Evolutionary conservation across 2,888 invertebrate species (phyloP).

Genomic region (Dione juno): DNA sequence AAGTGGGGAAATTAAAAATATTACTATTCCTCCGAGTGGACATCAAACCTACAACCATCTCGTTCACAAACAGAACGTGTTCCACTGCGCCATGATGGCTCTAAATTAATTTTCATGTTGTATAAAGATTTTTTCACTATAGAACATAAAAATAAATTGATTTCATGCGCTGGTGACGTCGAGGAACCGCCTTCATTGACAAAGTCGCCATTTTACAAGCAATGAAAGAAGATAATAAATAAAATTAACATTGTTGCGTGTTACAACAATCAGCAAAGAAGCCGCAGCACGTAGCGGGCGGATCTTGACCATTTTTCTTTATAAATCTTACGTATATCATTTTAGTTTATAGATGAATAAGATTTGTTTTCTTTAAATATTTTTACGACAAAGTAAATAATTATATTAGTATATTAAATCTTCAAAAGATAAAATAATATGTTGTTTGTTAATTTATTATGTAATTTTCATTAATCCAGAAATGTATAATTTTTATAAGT

Average conservation of each 20-base stretch:
- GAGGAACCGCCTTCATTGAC: constrained; percentile 61
- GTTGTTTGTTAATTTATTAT: not conserved
- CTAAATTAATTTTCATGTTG: not conserved
- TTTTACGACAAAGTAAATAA: not conserved
- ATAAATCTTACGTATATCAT: constrained; percentile 5
- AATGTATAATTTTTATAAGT: not conserved
- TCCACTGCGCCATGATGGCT: too few relatives aligned
- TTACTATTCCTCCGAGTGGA: too few relatives aligned
- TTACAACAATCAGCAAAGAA: constrained; percentile 60
- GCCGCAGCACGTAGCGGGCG: constrained; percentile 50
- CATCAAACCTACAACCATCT: too few relatives aligned
- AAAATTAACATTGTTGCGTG: constrained; percentile 70
- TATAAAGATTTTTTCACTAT: not conserved
- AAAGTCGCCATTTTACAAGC: constrained; percentile 69
- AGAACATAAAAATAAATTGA: constrained; percentile 57
- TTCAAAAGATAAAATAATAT: too few relatives aligned
- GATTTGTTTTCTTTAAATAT: not conserved
- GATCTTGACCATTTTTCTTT: constrained; percentile 33
- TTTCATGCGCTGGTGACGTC: constrained; percentile 59
- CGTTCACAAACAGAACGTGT: too few relatives aligned
- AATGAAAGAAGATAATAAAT: constrained; percentile 77
- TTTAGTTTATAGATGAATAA: not conserved
- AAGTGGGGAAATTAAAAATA: too few relatives aligned
- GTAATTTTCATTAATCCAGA: not conserved
- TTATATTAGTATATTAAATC: too few relatives aligned